Evolutionary conservation across 92 coral and sea anemone species (phyloP).

Genomic region (Palythoa grandiflora): DNA sequence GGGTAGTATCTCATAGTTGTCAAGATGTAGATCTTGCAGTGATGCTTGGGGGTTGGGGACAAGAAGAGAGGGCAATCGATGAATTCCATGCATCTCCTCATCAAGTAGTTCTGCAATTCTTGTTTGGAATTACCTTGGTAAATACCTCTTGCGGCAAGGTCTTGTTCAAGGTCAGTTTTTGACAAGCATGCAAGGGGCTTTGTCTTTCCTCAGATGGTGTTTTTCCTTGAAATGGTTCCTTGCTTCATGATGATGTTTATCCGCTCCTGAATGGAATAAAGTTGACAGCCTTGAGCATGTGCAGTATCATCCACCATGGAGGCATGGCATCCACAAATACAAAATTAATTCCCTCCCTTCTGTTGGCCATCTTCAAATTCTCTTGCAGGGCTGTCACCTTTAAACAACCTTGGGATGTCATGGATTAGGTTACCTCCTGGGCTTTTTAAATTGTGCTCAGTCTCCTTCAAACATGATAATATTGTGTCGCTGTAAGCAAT

Average conservation of each 20-base stretch:
- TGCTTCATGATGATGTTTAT: conserved; percentile 47
- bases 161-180: conserved; percentile 37
- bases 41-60: conserved; percentile 22
- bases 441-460: neutral
- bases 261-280: conserved; percentile 57
- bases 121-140: conserved; percentile 37
- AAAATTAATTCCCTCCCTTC: conserved; percentile 63
- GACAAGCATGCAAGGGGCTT: conserved; percentile 51
- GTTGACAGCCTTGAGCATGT: conserved; percentile 59
- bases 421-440: neutral
- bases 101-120: conserved; percentile 34
- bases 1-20: conserved; percentile 65
- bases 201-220: conserved; percentile 43
- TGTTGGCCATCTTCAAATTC: conserved; percentile 42
- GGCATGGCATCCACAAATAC: conserved; percentile 64
- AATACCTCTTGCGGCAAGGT: conserved; percentile 36
- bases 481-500: neutral
- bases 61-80: conserved; percentile 51
- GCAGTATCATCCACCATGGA: conserved; percentile 55
- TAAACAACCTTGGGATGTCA: neutral
- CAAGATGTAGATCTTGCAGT: conserved; percentile 6
- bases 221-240: conserved; percentile 49
- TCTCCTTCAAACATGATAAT: neutral
- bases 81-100: conserved; percentile 32
- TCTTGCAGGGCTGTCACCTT: neutral